Evolutionary conservation across 2,113 vertebrate species (phyloP).

Genomic region (Nibea coibor): DNA sequence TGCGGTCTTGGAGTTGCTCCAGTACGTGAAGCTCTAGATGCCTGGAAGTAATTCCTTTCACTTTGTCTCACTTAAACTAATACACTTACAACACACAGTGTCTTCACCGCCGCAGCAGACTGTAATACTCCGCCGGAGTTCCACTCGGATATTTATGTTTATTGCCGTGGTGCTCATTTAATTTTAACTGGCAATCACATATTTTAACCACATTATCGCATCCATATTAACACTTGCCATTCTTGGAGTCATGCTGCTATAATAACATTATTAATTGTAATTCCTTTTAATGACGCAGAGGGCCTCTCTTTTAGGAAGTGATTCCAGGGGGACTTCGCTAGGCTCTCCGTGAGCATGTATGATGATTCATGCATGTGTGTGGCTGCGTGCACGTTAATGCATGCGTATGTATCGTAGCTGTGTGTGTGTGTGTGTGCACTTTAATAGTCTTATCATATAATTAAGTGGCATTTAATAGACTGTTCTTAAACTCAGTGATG

Average conservation of each 20-base stretch:
- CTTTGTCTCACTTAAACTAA: not conserved
- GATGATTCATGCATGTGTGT: conserved; percentile 44
- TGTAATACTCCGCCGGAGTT: not conserved
- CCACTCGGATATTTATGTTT: not conserved
- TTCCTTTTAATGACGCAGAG: conserved; percentile 66
- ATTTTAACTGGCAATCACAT: conserved; percentile 32
- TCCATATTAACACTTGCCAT: conserved; percentile 41
- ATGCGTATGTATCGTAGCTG: conserved; percentile 16
- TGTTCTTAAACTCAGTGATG: conserved; percentile 69
- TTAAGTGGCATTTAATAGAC: conserved; percentile 80
- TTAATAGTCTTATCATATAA: conserved; percentile 75
- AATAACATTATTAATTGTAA: conserved; percentile 72
- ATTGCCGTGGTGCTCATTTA: conserved; percentile 1
- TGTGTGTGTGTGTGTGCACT: conserved; percentile 37
- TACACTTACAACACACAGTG: not conserved
- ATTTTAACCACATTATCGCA: conserved; percentile 25
- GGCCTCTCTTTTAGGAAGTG: conserved; percentile 54
- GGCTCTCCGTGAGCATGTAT: conserved; percentile 50
- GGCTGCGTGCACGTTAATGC: conserved; percentile 10
- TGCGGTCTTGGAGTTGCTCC: too few relatives aligned
- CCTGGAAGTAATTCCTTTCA: too few relatives aligned
- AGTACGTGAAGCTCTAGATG: too few relatives aligned
- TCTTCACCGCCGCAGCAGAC: not conserved
- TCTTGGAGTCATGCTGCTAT: conserved; percentile 31
- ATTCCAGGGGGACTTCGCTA: conserved; percentile 59